Base-by-base conservation (phyloP, 2,888 invertebrate species). In the Cyclophora punctaria region DNA sequence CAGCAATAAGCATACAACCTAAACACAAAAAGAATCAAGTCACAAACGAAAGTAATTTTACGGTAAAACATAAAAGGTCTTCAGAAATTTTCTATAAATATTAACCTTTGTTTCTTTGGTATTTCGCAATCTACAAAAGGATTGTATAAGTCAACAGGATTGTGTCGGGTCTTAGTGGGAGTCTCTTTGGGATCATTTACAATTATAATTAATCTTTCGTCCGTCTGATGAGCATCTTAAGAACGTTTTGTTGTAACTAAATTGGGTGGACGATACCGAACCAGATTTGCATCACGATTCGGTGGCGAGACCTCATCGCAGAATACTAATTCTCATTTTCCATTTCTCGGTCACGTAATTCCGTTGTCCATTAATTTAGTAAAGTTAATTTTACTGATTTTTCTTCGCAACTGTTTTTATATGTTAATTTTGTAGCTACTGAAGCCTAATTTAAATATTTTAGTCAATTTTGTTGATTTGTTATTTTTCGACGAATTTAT, bases 131-230 rank as follows among this genome's bases (percentile, higher is more conserved):
- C 85, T 83, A 75, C 75, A 75, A 77, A 79, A 79, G 84, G 83
- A 83, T 86, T 86, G 85, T 86, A 20, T 20, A 20, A 20, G 20
- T 20, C 20, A 20, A 20, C 20, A 20, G 20, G 20, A 20, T 84
- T 84, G 73, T 82, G 82, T 81, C 74, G 71, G 79, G 80, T 84
- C 81, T 81, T 71, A 67, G 60, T 64, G 60, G 68, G 77, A 69
- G 77, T 80, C 75, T 72, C 70, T 65, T 68, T 56, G 63, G 69
- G 66, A 69, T 76, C 77, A 83, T 86, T 84, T 86, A 80, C 85
- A 86, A 86, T 83, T 85, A 77, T 83, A 86, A 86, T 85, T 81
- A 83, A 83, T 82, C 82, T 73, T 64, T 62, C 63, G 69, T 74
- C 71, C 75, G 73, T 72, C 75, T 80, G 83, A 83, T 73, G 78